Evolutionary conservation across 2,888 invertebrate species (phyloP), one percentile per base, ranked within the genome.

Genomic region (Acronicta leporina): DNA sequence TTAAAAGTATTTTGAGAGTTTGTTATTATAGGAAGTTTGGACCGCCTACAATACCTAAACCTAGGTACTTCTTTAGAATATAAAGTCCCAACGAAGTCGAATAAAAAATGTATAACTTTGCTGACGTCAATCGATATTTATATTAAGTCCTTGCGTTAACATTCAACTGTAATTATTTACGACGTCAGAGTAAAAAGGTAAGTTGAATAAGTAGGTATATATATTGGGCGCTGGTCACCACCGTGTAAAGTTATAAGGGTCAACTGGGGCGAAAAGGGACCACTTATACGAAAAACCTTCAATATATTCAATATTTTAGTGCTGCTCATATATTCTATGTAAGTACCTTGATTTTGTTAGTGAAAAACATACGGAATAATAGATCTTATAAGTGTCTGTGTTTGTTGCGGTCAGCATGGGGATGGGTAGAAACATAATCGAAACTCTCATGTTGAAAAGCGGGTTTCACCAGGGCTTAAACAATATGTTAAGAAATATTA

Each of bases 231-330:
- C n/a, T 58, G 54, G 63, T 43, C 60, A 53, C 59, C 73, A 54
- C 64, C 33, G 51, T 45, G 57, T 44, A 45, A 75, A 75, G 62
- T 75, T 73, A 75, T 75, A 73, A 69, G 66, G 75, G 75, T 75
- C 64, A 67, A 48, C 40, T 51, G 44, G 60, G 30, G 60, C 49
- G 60, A 59, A 67, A 63, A 62, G 53, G 61, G 61, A 68, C 50
- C 56, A 58, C 55, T 64, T 72, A 63, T 42, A 48, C 35, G 46
- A 58, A 50, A 65, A 57, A 63, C 56, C 44, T 45, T 43, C 61
- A 51, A 62, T 75, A 66, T 66, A 68, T 53, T 61, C 47, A 6
- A 66, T 63, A 59, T 45, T 72, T 68, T 75, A 75, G 51, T 65
- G 43, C 45, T 53, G 61, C 47, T 54, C 61, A 69, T 75, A 33